Evolutionary conservation across 2,888 invertebrate species (phyloP), one percentile per base, ranked within the genome.

Genomic region (Pemphredon lugubris): DNA sequence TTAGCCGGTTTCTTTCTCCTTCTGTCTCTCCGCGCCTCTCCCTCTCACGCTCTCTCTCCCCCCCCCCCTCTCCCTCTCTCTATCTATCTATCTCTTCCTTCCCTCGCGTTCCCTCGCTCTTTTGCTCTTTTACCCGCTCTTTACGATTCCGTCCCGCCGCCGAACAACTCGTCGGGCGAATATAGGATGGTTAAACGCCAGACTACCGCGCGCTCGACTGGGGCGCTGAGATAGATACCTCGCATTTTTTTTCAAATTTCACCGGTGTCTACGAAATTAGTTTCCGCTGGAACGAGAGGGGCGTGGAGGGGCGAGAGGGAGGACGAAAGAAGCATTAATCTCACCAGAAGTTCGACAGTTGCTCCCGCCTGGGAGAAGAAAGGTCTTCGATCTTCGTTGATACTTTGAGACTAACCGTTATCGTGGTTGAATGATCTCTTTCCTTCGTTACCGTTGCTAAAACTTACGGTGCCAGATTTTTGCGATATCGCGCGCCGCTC

Each of bases 261-360:
- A 63, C 51, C 64, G 55, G 59, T 70, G 61, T 65, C 74, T 70
- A 53, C 57, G 74, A 82, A 81, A 81, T 81, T 81, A 82, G 77
- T 77, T 81, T 40, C 57, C 50, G 39, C 44, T 7, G 14, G 57
- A 21, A 11, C 20, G n/a, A 58, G 32, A 30, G 45, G 14, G 9
- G 18, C 14, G 53, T 40, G 59, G 40, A 55, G 53, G 48, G 34
- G 42, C 20, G 54, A 21, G 39, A 32, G 39, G 23, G 61, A 34
- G 59, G 57, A 55, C 48, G 45, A 51, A 9, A 54, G 63, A 37
- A 34, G 55, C 79, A 77, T 82, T 81, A 79, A 77, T 81, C 81
- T 77, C 51, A 50, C 59, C 39, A 58, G 53, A 68, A 80, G 70
- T 81, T 79, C 81, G 79, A 80, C 79, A 81, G 73, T 81, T 71